Base-by-base conservation (phyloP, 2,797 vertebrate genomes). In the Carcharodon carcharias region DNA sequence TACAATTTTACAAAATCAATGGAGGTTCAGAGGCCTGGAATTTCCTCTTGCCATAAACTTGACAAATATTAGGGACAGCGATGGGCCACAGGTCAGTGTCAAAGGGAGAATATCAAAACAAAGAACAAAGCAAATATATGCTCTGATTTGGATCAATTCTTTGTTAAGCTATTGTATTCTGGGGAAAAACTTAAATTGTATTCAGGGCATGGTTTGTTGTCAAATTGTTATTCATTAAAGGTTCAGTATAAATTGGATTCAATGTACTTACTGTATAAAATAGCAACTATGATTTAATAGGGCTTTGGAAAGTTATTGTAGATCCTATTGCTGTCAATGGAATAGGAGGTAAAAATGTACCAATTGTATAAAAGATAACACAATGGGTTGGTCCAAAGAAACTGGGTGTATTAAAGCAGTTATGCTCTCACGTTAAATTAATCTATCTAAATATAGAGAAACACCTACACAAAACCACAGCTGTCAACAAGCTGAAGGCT, bases 391-490 rank as follows among this genome's bases (percentile, higher is more conserved):
- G 28, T 40, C 23, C 45, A 50, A 77, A 69, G 16, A 73, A 77
- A 95, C 67, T 73, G 69, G 16, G 69, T 77, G 67, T 56, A 77
- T 54, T 8, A n/a, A 56, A 77, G 11, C 50, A 77, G 69, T 54
- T 77, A 67, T 21, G 28, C 69, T 77, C 45, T 73, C 94, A 77
- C 14, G 69, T 95, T 31, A 95, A 56, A 14, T 54, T 96, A 82
- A 96, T 97, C 97, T 96, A 97, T 26, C 97, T 97, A 97, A 97
- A 96, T 96, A 97, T 96, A 97, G 97, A 97, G 97, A 97, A 98
- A 98, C 98, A 98, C 98, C 98, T 98, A 98, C 98, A 98, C 98
- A 98, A 97, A 98, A 97, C 98, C 98, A 96, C 98, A 98, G 98
- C 98, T 98, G 98, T 98, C 98, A 98, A 97, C 97, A 97, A 96